Percentiles rank a stretch among this genome's conserved stretches.
Conservation (phyloP, 2,113 vertebrate species). For the Sylvietta virens region DNA sequence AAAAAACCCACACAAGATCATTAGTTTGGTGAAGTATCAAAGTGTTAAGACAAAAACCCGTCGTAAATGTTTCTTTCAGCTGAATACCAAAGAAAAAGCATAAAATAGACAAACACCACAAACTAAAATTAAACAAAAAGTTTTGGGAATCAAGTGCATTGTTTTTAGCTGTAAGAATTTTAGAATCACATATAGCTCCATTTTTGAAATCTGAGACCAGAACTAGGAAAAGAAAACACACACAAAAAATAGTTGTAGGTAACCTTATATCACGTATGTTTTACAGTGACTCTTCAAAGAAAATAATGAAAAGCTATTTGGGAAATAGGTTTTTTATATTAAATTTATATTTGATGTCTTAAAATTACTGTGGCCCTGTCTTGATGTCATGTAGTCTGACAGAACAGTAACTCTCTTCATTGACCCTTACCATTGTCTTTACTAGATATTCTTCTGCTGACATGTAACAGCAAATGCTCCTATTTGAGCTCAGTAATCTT, state of each 20-base stretch:
- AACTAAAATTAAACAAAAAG: background rate
- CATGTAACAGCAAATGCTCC: background rate
- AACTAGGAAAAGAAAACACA: background rate
- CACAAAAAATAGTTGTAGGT: background rate
- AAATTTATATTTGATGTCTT: background rate
- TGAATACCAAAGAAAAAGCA: background rate
- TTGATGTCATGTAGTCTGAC: background rate
- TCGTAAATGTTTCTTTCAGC: background rate
- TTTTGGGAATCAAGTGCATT: background rate
- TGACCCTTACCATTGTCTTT: background rate
- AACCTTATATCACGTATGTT: background rate
- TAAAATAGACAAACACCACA: background rate
- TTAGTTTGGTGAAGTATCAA: background rate
- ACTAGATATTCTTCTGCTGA: background rate
- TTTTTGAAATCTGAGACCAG: background rate
- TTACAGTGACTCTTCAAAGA: background rate
- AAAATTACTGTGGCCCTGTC: background rate
- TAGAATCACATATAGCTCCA: background rate
- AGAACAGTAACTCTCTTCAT: background rate
- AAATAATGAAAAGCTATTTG: background rate
- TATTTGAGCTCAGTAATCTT: background rate
- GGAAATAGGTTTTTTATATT: background rate
- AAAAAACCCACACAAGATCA: background rate
- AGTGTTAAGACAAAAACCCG: background rate
- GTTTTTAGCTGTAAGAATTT: background rate